phyloP scores from a whole-genome alignment of 2,888 invertebrate genomes.

The Noctua janthe region DNA sequence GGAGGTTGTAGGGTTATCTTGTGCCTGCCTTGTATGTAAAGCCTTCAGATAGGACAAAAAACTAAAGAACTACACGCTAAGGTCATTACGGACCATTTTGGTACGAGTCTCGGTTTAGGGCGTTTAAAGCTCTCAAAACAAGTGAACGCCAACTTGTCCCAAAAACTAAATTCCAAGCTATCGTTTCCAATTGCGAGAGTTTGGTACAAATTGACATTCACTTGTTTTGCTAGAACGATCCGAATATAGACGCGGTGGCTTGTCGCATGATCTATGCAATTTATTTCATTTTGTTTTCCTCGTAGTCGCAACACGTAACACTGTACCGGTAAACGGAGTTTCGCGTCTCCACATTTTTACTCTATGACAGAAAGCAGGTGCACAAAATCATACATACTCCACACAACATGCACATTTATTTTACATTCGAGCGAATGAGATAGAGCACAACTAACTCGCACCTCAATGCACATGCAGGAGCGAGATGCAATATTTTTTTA shows the following conservation, averaged over 20 bases:
- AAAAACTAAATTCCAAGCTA: no score
- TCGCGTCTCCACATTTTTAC: conserved; percentile 4
- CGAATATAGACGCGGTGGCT: not conserved
- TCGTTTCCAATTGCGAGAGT: no score
- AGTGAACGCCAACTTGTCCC: no score
- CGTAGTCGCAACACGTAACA: not conserved
- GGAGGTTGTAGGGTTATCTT: no score
- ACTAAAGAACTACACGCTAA: no score
- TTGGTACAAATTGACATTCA: no score
- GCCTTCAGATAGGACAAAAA: no score
- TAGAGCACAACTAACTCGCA: not conserved
- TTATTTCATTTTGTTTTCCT: not conserved
- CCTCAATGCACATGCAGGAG: conserved; percentile 14
- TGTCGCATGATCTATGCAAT: not conserved
- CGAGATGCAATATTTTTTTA: conserved; percentile 22
- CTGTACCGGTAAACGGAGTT: not conserved
- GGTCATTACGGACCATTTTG: no score
- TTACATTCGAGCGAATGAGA: conserved; percentile 32
- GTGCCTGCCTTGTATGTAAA: no score
- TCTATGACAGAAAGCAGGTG: conserved; percentile 51
- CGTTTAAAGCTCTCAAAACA: no score
- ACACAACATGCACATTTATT: conserved; percentile 35
- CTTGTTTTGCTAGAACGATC: not conserved
- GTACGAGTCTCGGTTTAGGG: no score
- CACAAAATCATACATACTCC: conserved; percentile 29